Conservation (phyloP, 2,113 vertebrate species). For the Mohoua ochrocephala region DNA sequence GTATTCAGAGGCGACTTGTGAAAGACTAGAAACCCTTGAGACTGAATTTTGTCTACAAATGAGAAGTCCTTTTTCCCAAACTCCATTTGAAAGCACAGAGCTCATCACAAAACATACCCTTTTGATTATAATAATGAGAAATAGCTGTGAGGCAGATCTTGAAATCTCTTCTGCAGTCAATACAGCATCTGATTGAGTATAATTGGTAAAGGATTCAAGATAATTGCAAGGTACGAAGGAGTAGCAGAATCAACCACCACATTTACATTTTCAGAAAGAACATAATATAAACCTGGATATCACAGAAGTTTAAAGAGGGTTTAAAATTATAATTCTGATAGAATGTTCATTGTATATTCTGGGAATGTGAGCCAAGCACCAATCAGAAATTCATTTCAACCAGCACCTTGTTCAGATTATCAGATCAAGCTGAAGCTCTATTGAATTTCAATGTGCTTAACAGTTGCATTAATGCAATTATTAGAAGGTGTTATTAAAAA, state of each 20-base stretch:
- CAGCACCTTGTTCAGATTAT: not conserved
- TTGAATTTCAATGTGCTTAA: not conserved
- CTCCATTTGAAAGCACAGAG: not conserved
- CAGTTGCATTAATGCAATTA: not conserved
- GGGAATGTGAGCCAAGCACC: not conserved
- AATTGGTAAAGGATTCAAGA: not conserved
- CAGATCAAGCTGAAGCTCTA: not conserved
- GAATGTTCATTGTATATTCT: not conserved
- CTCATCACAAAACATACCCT: not conserved
- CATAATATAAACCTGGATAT: not conserved
- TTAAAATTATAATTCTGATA: not conserved
- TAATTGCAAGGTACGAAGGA: not conserved
- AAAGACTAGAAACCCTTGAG: not conserved
- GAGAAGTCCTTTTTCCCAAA: not conserved
- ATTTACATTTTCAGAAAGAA: not conserved
- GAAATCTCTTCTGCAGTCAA: constrained; percentile 3
- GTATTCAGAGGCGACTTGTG: not conserved
- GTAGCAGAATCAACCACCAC: not conserved
- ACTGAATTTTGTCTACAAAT: not conserved
- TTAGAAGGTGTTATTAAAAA: constrained; percentile 4
- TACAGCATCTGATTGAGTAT: not conserved
- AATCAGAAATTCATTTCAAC: not conserved
- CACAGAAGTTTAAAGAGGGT: not conserved
- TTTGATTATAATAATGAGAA: constrained; percentile 24
- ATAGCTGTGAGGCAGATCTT: not conserved